A percentile compares a stretch with the other conserved stretches of the same genome.
Conservation (phyloP, 2,113 vertebrate species). For the Brachionichthys hirsutus region DNA sequence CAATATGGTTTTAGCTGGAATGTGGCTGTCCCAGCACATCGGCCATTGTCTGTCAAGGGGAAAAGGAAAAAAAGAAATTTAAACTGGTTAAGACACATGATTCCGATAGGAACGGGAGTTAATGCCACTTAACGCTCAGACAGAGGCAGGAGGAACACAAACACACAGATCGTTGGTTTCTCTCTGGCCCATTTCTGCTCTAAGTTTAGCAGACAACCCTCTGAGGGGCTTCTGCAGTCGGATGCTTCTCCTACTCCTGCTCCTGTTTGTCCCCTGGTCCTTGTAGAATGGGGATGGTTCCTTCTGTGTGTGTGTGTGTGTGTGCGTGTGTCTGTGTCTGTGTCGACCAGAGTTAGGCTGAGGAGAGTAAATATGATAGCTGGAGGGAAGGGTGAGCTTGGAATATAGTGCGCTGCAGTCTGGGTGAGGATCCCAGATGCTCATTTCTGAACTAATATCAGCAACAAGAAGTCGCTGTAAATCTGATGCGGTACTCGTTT, state of each 20-base stretch:
- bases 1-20: constrained; percentile 28
- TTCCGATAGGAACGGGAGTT: constrained; percentile 15
- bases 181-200: constrained; percentile 73
- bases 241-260: constrained; percentile 56
- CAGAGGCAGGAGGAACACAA: constrained; percentile 8
- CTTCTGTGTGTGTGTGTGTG: constrained; percentile 11
- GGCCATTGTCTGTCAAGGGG: no score
- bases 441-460: no score
- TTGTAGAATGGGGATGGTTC: constrained; percentile 36
- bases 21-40: no score
- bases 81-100: background rate
- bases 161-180: constrained; percentile 41
- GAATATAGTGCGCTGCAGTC: background rate
- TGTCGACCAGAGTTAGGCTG: constrained; percentile 6
- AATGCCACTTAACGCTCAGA: constrained; percentile 35
- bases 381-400: constrained; percentile 12
- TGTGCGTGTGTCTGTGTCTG: constrained; percentile 6
- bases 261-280: constrained; percentile 51
- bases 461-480: no score
- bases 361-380: constrained; percentile 26
- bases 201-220: constrained; percentile 66
- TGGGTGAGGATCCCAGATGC: background rate
- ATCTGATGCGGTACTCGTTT: no score
- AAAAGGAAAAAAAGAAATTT: background rate
- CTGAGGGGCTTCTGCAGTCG: constrained; percentile 60